These are phyloP conservation scores for Pseudoatta argentina DNA, from an alignment of 1,140 invertebrate genomes.

Conservation along the genomic window DNA sequence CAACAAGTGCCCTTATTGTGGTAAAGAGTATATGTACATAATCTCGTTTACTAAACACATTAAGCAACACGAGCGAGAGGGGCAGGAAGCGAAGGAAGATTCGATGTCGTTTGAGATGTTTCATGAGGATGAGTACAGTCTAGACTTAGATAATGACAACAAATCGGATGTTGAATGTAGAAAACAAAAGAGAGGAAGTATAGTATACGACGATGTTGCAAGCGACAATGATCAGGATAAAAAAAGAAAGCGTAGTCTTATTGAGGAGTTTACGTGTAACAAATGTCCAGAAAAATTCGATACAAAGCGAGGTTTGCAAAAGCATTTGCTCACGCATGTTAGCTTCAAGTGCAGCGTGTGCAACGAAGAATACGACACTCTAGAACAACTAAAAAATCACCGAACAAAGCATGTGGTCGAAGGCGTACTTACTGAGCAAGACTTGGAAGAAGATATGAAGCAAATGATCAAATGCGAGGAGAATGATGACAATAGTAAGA, in stretches of 20 bases:
- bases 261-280: constrained; percentile 73
- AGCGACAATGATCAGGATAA: not conserved
- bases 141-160: constrained; percentile 76
- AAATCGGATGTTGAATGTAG: constrained; percentile 46
- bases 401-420: constrained; percentile 81
- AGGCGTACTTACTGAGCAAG: constrained; percentile 79
- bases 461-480: not conserved
- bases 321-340: constrained; percentile 72
- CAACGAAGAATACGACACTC: constrained; percentile 77
- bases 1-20: constrained; percentile 85
- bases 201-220: not conserved
- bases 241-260: constrained; percentile 32
- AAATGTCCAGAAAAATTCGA: constrained; percentile 77
- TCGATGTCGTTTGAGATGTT: constrained; percentile 77
- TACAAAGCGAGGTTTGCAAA: constrained; percentile 73
- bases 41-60: constrained; percentile 85
- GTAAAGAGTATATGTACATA: constrained; percentile 85
- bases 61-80: constrained; percentile 82
- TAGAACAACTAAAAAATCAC: constrained; percentile 80
- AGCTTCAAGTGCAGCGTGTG: constrained; percentile 80
- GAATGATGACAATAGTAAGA: not conserved
- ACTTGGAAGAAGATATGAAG: constrained; percentile 77
- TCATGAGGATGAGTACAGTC: constrained; percentile 77
- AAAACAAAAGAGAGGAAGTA: constrained; percentile 24
- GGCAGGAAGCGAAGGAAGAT: constrained; percentile 72